Conservation (phyloP, 1,140 invertebrate species). For the Meloidogyne exigua region DNA sequence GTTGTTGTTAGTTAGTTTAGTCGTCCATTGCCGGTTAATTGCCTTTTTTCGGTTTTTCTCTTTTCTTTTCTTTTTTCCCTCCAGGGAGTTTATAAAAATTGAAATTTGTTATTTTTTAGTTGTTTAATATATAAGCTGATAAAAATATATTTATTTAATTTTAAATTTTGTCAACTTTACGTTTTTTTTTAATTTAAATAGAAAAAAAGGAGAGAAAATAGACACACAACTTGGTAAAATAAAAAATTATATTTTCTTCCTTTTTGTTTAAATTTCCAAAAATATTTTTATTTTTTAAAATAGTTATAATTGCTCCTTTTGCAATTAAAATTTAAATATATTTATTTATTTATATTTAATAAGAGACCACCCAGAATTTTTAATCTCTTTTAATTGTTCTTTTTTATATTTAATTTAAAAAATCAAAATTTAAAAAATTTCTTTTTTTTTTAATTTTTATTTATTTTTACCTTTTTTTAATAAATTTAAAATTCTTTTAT, state of each 20-base stretch:
- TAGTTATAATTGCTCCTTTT: not conserved
- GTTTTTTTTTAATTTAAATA: no score
- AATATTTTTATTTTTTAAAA: no score
- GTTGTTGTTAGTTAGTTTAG: no score
- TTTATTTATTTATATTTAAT: not conserved
- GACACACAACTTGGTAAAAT: no score
- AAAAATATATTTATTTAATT: not conserved
- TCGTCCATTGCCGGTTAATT: conserved; percentile 1
- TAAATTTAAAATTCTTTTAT: not conserved
- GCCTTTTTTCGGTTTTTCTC: not conserved
- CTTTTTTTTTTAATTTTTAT: no score
- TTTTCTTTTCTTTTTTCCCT: no score
- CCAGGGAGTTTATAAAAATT: conserved; percentile 1
- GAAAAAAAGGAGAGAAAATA: no score
- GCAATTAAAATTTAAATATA: not conserved
- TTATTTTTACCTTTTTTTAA: no score
- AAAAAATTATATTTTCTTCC: no score
- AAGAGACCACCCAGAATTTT: not conserved
- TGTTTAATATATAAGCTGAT: not conserved
- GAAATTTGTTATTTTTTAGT: not conserved
- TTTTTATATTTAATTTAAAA: not conserved
- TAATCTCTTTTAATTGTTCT: conserved; percentile 10
- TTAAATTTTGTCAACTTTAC: no score
- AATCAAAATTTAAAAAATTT: not conserved
- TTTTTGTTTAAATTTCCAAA: not conserved